Evolutionary conservation across 2,888 invertebrate species (phyloP).

Genomic region (Mallateleia sp.): DNA sequence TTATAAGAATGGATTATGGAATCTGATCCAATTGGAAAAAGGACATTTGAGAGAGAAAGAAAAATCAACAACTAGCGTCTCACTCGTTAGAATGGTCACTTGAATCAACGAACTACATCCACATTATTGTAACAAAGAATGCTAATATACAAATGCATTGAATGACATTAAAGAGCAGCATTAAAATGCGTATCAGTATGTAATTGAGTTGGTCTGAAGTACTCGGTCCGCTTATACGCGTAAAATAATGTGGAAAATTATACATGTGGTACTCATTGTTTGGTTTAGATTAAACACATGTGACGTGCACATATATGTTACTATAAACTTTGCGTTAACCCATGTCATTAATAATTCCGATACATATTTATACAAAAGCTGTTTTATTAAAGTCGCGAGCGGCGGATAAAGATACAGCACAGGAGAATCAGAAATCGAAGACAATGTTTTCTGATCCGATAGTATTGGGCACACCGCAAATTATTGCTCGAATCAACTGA

Average conservation of each 20-base stretch:
- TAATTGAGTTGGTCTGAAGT: conserved; percentile 2
- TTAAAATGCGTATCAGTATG: background rate
- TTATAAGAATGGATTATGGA: too few species aligned
- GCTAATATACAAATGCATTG: background rate
- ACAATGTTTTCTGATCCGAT: conserved; percentile 50
- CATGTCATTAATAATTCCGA: conserved; percentile 6
- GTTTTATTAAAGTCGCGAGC: conserved; percentile 31
- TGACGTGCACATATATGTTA: conserved; percentile 32
- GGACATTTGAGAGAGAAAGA: too few species aligned
- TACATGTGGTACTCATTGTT: conserved; percentile 38
- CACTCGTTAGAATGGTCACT: background rate
- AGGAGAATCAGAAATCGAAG: conserved; percentile 50
- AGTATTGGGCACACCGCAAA: conserved; percentile 38
- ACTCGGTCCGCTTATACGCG: background rate
- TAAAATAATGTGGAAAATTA: conserved; percentile 30
- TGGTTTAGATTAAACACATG: conserved; percentile 53
- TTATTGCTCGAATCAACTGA: conserved; percentile 36
- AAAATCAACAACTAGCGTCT: background rate
- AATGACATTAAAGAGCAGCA: background rate
- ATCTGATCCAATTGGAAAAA: too few species aligned
- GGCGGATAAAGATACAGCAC: conserved; percentile 41
- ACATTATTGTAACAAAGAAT: background rate
- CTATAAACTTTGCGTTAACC: conserved; percentile 28
- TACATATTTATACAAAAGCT: conserved; percentile 33
- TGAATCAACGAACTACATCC: background rate